Base-by-base conservation (phyloP, 2,113 vertebrate genomes). In the Sminthopsis crassicaudata region DNA sequence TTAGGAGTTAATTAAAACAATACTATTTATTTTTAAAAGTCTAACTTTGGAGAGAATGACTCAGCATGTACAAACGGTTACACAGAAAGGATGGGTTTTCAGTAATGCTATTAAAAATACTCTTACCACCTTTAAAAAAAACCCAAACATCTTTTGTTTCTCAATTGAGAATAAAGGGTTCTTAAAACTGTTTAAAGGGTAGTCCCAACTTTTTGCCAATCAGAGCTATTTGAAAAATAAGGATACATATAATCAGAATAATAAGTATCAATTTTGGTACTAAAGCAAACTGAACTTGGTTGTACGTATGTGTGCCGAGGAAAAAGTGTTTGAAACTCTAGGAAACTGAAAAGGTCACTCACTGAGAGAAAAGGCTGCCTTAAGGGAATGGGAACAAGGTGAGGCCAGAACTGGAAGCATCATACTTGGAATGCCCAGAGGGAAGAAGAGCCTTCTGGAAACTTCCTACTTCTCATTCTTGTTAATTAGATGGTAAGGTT, bases 1-100 rank as follows among this genome's bases (percentile, higher is more conserved):
- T 46, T 92, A 91, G 76, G 53, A 23, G 55, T 42, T 88, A 50
- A 51, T 76, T 95, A 84, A 84, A 84, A 84, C 67, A 84, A 84
- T 84, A 42, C 67, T 42, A 42, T 84, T 84, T 84, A 84, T 84
- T 84, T 84, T 84, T 84, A 84, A 84, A 84, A 42, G 67, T n/a
- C 67, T 54, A n/a, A 90, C 92, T 93, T 67, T 90, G 8, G 92
- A 91, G 30, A 94, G 90, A 97, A 50, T 96, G 95, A 97, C 91
- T 97, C 96, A 95, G 95, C 93, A 91, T 84, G 53, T 92, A 93
- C 89, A 67, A 90, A 88, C 30, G 60, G 52, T n/a, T n/a, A 30
- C 42, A 84, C 22, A 84, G 60, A 84, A 84, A 84, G n/a, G n/a
- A 84, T 42, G n/a, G 19, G n/a, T 42, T 84, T 84, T 84, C n/a